phyloP scores from a whole-genome alignment of 2,797 vertebrate genomes.

The Acrocephalus scirpaceus region DNA sequence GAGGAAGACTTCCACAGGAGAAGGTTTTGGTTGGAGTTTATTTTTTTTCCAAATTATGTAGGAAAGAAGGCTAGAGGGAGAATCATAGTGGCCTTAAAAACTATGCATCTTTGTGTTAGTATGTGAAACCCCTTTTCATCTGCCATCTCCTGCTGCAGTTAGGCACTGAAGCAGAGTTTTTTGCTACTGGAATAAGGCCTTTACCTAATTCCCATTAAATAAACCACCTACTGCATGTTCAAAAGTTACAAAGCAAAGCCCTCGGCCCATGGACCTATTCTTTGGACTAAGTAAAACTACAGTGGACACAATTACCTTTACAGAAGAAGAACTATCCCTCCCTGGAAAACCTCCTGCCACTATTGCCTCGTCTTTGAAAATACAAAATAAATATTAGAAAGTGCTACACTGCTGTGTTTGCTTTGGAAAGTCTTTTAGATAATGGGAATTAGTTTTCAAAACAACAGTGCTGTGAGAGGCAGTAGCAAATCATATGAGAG shows the following conservation, averaged over 20 bases:
- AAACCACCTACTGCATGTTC: constrained; percentile 46
- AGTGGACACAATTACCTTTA: neutral
- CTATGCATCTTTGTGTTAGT: neutral
- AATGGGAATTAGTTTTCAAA: constrained; percentile 52
- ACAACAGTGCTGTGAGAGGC: constrained; percentile 12
- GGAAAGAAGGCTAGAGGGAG: neutral
- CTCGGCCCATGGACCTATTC: neutral
- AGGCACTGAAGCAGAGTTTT: constrained; percentile 33
- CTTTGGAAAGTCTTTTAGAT: constrained; percentile 60
- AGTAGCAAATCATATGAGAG: constrained; percentile 15
- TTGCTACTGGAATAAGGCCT: neutral
- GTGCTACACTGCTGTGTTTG: constrained; percentile 57
- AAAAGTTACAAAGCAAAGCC: constrained; percentile 37
- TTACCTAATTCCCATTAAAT: constrained; percentile 45
- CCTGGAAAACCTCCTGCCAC: accelerated
- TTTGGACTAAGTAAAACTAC: constrained; percentile 20
- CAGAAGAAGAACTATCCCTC: neutral
- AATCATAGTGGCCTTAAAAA: neutral
- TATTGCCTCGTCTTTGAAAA: constrained; percentile 44
- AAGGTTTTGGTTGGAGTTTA: neutral
- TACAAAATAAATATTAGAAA: constrained; percentile 68
- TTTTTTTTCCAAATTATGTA: neutral
- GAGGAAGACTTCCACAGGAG: neutral
- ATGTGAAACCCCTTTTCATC: constrained; percentile 41
- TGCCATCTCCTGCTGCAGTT: constrained; percentile 37